Conservation (phyloP, 2,888 invertebrate genomes). For the Prenolepis imparis region DNA sequence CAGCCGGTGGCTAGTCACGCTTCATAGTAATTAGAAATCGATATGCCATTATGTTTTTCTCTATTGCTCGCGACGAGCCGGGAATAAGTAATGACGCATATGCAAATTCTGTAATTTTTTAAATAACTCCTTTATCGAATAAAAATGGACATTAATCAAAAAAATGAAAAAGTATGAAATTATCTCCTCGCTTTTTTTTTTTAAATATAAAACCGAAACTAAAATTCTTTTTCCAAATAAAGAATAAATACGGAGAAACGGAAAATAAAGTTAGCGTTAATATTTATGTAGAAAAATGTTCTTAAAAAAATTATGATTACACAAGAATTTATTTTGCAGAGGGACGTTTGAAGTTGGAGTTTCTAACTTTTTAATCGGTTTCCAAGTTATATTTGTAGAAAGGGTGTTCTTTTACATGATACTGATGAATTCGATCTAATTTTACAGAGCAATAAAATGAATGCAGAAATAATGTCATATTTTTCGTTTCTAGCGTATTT, state of each 20-base stretch:
- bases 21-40: conserved; percentile 66
- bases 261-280: neutral
- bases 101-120: conserved; percentile 7
- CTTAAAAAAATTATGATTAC: neutral
- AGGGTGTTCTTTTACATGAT: neutral
- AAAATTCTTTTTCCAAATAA: neutral
- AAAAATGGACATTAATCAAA: neutral
- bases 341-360: neutral
- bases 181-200: neutral
- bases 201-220: neutral
- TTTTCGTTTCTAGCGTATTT: neutral
- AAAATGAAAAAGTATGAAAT: neutral
- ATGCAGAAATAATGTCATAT: neutral
- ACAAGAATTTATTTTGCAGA: neutral
- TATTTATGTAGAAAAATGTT: neutral
- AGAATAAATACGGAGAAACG: neutral
- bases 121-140: neutral
- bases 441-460: neutral
- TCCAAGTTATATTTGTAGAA: neutral
- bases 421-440: neutral
- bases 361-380: neutral
- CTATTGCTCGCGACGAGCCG: conserved; percentile 43
- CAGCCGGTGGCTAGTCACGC: conserved; percentile 57
- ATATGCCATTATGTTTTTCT: conserved; percentile 61
- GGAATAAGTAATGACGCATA: conserved; percentile 42